These are phyloP conservation scores for Tetropium fuscum DNA, from an alignment of 2,888 invertebrate genomes.

Conservation along the genomic window DNA sequence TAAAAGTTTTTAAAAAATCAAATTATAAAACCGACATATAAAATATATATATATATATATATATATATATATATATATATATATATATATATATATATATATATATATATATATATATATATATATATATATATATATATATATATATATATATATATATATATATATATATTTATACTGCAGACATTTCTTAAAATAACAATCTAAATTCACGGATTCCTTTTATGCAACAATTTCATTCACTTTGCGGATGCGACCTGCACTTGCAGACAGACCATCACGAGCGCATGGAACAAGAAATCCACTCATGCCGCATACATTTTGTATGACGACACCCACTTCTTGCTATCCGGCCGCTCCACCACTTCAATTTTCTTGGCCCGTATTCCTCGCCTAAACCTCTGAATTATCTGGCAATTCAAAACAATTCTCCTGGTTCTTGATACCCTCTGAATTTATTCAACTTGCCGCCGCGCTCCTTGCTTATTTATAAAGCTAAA, in stretches of 20 bases:
- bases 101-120: no score
- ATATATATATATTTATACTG: no score
- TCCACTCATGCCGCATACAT: conserved; percentile 63
- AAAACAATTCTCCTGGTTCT: conserved; percentile 23
- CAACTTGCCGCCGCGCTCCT: conserved; percentile 22
- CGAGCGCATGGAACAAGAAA: conserved; percentile 47
- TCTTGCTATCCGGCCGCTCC: conserved; percentile 39
- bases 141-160: no score
- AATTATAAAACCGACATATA: no score
- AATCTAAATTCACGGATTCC: no score
- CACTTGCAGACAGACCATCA: conserved; percentile 23
- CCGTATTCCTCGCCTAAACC: conserved; percentile 28
- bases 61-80: no score
- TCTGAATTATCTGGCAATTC: conserved; percentile 33
- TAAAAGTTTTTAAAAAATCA: no score
- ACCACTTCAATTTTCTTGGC: conserved; percentile 55
- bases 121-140: no score
- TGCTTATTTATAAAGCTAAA: conserved; percentile 29
- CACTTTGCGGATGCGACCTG: conserved; percentile 22
- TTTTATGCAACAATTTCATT: conserved; percentile 2
- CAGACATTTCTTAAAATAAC: no score
- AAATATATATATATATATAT: no score
- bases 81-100: no score
- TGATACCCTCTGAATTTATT: conserved; percentile 32
- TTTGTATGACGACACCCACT: conserved; percentile 62